These are phyloP conservation scores for Drosophila persimilis DNA, from an alignment of 1,140 invertebrate genomes.

Conservation along the genomic window DNA sequence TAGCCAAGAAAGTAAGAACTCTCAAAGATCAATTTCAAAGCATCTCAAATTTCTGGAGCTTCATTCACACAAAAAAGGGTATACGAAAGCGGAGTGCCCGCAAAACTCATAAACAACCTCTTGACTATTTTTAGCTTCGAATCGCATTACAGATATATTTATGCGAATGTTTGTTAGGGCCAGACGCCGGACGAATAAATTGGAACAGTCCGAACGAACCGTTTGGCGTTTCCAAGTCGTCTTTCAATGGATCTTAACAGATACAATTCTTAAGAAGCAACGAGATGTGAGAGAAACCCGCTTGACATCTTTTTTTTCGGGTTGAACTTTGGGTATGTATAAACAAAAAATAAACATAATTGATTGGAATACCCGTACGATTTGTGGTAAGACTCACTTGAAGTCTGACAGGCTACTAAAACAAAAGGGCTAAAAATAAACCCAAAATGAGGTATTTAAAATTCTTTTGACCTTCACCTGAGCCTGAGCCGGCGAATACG, in stretches of 20 bases:
- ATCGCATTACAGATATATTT: background rate
- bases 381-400: slow-evolving; percentile 16
- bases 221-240: background rate
- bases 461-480: slow-evolving; percentile 65
- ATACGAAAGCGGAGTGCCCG: background rate
- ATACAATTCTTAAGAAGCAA: slow-evolving; percentile 11
- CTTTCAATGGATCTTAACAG: slow-evolving; percentile 13
- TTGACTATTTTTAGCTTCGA: slow-evolving; percentile 20
- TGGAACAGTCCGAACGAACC: slow-evolving; percentile 2
- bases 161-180: slow-evolving; percentile 6
- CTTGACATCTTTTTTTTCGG: slow-evolving; percentile 2
- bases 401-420: slow-evolving; percentile 28
- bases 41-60: too few relatives aligned
- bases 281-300: slow-evolving; percentile 7
- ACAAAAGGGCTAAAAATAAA: slow-evolving; percentile 66
- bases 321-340: too few relatives aligned
- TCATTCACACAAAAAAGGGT: too few relatives aligned
- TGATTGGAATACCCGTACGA: slow-evolving; percentile 23
- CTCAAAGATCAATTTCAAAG: too few relatives aligned
- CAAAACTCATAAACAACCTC: too few relatives aligned
- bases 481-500: background rate
- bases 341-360: background rate
- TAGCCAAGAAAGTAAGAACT: too few relatives aligned
- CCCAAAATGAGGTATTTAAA: slow-evolving; percentile 42
- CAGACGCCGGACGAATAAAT: slow-evolving; percentile 7